These are phyloP conservation scores for Euwallacea fornicatus DNA, from an alignment of 1,140 invertebrate species.

Conservation along the genomic window DNA sequence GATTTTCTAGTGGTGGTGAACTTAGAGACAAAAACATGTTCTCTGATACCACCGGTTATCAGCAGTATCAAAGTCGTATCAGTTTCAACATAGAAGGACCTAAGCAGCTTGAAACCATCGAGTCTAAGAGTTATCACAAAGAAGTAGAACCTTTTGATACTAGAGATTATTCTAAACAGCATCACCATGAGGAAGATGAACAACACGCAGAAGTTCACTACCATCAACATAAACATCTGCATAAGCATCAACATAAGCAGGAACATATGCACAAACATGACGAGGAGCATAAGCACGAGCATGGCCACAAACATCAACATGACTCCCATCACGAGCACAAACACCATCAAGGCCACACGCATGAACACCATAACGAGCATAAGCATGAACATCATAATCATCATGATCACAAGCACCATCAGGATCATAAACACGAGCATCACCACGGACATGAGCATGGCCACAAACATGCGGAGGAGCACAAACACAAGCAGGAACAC, in stretches of 20 bases:
- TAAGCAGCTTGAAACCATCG: slow-evolving; percentile 23
- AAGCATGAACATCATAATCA: slow-evolving; percentile 20
- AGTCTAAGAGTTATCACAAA: slow-evolving; percentile 39
- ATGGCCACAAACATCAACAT: slow-evolving; percentile 27
- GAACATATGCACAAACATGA: slow-evolving; percentile 30
- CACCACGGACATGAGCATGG: slow-evolving; percentile 31
- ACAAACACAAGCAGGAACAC: slow-evolving; percentile 35
- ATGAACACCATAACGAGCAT: slow-evolving; percentile 24
- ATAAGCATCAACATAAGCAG: slow-evolving; percentile 36
- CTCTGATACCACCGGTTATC: slow-evolving; percentile 36
- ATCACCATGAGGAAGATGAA: slow-evolving; percentile 17
- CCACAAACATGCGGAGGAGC: slow-evolving; percentile 27
- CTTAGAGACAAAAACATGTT: slow-evolving; percentile 16
- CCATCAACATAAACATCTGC: slow-evolving; percentile 36
- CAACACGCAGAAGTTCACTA: slow-evolving; percentile 28
- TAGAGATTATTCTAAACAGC: slow-evolving; percentile 1
- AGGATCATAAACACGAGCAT: slow-evolving; percentile 22
- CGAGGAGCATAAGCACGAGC: slow-evolving; percentile 33
- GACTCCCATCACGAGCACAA: slow-evolving; percentile 26
- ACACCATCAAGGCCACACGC: slow-evolving; percentile 24
- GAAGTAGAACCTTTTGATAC: slow-evolving; percentile 35
- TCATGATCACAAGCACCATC: slow-evolving; percentile 26
- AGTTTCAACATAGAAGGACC: slow-evolving; percentile 41
- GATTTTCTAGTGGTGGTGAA: slow-evolving; percentile 20
- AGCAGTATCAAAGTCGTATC: slow-evolving; percentile 41